Evolutionary conservation across 1,140 invertebrate genomes (phyloP).

Genomic region (Wiebesia pumilae): DNA sequence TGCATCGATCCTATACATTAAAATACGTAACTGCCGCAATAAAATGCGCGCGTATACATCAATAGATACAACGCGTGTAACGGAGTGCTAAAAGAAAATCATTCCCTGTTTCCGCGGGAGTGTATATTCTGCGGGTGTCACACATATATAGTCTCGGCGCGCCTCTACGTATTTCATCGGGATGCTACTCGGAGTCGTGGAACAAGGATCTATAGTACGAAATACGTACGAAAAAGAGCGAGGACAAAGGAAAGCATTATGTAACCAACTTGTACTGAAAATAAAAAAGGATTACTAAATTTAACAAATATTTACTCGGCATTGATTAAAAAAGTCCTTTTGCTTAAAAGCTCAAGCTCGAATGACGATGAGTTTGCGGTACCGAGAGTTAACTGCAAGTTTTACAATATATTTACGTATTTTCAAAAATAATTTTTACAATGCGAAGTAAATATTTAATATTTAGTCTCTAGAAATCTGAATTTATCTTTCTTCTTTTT

Average conservation of each 20-base stretch:
- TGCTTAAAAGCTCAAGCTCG: too few relatives aligned
- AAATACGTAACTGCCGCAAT: constrained; percentile 15
- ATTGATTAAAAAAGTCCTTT: not conserved
- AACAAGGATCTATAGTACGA: constrained; percentile 27
- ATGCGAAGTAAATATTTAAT: not conserved
- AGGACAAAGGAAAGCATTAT: constrained; percentile 18
- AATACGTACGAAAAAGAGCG: not conserved
- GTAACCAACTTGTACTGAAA: constrained; percentile 10
- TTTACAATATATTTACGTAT: too few relatives aligned
- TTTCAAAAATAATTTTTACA: not conserved
- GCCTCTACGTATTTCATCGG: constrained; percentile 46
- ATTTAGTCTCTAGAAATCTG: not conserved
- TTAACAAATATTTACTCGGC: not conserved
- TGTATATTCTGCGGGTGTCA: not conserved
- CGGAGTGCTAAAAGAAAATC: constrained; percentile 41
- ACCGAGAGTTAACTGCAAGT: too few relatives aligned
- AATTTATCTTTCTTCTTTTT: not conserved
- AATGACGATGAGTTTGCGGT: too few relatives aligned
- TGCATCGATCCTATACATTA: not conserved
- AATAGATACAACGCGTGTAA: constrained; percentile 36
- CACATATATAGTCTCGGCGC: constrained; percentile 20
- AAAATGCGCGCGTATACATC: constrained; percentile 35
- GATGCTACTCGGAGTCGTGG: constrained; percentile 47
- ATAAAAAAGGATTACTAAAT: constrained; percentile 3
- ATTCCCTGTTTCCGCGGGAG: constrained; percentile 21